Base-by-base conservation (phyloP, 2,888 invertebrate species). In the Limnephilus auricula region DNA sequence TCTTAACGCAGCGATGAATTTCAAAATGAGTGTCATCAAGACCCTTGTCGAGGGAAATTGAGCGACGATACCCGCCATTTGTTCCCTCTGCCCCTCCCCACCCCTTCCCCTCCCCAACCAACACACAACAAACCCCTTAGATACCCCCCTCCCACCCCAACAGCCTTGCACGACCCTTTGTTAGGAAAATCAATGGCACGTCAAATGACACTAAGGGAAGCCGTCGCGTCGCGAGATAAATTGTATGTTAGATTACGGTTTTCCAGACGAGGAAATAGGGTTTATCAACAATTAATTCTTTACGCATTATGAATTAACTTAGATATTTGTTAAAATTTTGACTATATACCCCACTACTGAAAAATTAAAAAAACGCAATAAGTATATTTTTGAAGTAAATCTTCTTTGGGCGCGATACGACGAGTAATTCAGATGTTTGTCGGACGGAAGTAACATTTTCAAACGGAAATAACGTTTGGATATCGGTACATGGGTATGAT, bases 21-120 rank as follows among this genome's bases (percentile, higher is more conserved):
- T 93, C 92, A 92, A 92, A 93, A 93, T 92, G 92, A 93, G 93
- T 92, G 92, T 92, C 93, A 93, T 92, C 93, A 92, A 89, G 92
- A 90, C 83, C 91, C 91, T 93, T 92, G 92, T 92, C 92, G 91
- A 88, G 92, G 91, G 93, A 93, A 93, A 93, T 93, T 93, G 93
- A 93, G 93, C 93, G 93, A 92, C 93, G 92, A 92, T 88, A 89
- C 91, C 92, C 92, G 90, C 92, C 90, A 84, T 90, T 89, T 88
- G 79, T 84, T 32, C 78, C 45, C 87, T 89, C 88, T 83, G 80
- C 85, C 87, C 80, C 88, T 87, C 45, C 80, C 30, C 6, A n/a
- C 32, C 65, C 45, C 79, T 31, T 34, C 18, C 18, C 89, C 10
- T 50, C 65, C 65, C 65, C 25, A 37, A 34, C 31, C 34, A 37